Percentiles rank a stretch among this genome's conserved stretches.
phyloP scores from a whole-genome alignment of 2,797 vertebrate genomes.

The Agapornis canus region DNA sequence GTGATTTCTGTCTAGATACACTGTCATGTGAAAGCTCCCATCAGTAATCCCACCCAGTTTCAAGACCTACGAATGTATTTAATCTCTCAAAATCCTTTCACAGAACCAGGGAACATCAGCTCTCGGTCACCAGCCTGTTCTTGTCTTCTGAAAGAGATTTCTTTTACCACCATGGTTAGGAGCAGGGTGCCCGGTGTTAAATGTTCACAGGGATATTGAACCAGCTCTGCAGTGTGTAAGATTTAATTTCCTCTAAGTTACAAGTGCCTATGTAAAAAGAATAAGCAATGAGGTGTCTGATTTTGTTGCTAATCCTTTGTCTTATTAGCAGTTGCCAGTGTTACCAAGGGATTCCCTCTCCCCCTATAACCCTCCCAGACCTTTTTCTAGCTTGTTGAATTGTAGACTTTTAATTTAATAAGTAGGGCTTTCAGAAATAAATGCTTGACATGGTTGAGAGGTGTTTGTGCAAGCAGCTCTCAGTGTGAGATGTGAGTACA shows the following conservation, averaged over 20 bases:
- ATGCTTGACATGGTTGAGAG: neutral
- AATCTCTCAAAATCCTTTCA: slow-evolving; percentile 12
- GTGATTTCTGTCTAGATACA: neutral
- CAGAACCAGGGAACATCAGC: neutral
- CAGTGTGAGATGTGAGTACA: neutral
- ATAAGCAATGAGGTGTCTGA: neutral
- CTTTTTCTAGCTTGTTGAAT: neutral
- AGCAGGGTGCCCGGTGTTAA: neutral
- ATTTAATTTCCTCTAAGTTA: slow-evolving; percentile 25
- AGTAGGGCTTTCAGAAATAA: neutral
- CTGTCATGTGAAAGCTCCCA: neutral
- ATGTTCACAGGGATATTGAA: neutral
- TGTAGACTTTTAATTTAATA: neutral
- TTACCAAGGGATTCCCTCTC: neutral
- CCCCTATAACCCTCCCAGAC: accelerated
- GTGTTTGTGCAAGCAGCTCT: neutral
- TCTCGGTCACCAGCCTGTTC: neutral
- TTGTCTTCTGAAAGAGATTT: neutral
- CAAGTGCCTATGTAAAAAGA: neutral
- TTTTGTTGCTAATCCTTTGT: slow-evolving; percentile 5
- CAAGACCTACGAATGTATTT: neutral
- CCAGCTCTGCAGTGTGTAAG: neutral
- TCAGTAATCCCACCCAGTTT: neutral
- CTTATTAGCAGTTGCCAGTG: neutral
- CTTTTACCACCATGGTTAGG: neutral